Evolutionary conservation across 1,140 invertebrate species (phyloP).

Genomic region (Elysia chlorotica): DNA sequence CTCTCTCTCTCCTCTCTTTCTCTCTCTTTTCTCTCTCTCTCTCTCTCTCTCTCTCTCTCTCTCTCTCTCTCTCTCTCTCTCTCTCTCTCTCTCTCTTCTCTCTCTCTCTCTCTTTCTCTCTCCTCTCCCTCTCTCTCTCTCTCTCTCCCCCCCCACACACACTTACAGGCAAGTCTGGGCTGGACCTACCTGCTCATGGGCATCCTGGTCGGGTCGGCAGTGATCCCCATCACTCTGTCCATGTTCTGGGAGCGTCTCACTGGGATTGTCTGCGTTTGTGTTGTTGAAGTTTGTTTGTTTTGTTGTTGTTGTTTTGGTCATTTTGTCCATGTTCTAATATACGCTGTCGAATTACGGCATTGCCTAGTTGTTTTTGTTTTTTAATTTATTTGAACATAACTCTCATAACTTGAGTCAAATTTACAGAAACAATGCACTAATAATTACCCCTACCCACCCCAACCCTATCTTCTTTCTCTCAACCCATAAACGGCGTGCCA

Average conservation of each 20-base stretch:
- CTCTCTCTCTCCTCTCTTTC: background rate
- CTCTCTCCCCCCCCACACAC: background rate
- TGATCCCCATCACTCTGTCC: constrained; percentile 58
- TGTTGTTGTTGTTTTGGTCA: background rate
- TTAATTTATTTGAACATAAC: no score
- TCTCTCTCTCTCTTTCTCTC: background rate
- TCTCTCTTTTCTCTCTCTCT: background rate
- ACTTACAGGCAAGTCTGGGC: constrained; percentile 52
- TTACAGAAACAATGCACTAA: no score
- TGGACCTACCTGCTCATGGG: constrained; percentile 64
- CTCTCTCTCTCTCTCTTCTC: background rate
- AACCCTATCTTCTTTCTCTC: no score
- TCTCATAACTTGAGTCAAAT: no score
- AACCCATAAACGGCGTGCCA: no score
- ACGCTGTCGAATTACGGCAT: no score
- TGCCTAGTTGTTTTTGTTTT: no score
- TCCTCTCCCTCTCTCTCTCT: background rate
- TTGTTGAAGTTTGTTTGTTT: background rate
- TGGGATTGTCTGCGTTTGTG: no score
- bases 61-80: background rate
- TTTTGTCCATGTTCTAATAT: no score
- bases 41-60: background rate
- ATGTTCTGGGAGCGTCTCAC: constrained; percentile 62
- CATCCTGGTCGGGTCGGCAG: constrained; percentile 61
- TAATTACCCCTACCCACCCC: no score